Evolutionary conservation across 2,797 vertebrate species (phyloP).

Genomic region (Enteromius paludinosus): DNA sequence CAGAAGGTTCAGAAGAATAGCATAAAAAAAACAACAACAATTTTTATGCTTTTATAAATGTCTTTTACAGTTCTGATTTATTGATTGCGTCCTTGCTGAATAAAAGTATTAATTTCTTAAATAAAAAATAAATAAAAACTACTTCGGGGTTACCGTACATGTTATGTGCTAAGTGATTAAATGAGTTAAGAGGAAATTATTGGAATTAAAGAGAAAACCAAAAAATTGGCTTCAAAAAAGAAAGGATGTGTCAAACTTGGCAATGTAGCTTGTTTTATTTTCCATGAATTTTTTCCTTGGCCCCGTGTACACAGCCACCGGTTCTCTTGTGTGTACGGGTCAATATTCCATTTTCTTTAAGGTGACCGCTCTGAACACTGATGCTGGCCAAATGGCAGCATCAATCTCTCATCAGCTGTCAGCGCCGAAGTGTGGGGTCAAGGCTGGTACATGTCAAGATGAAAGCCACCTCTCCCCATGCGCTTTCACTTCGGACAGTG

Average conservation of each 20-base stretch:
- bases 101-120: background rate
- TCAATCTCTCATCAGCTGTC: conserved; percentile 83
- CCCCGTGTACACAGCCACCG: conserved; percentile 61
- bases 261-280: conserved; percentile 32
- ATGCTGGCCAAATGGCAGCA: conserved; percentile 74
- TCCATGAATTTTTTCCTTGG: conserved; percentile 49
- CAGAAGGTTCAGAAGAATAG: background rate
- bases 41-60: background rate
- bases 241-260: conserved; percentile 10
- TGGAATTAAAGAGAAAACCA: background rate
- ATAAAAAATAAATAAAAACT: background rate
- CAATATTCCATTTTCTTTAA: conserved; percentile 67
- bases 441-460: conserved; percentile 76
- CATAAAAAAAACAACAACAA: background rate
- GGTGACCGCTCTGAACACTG: conserved; percentile 64
- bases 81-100: background rate
- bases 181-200: background rate
- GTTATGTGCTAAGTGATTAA: background rate
- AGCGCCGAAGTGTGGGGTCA: conserved; percentile 74
- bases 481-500: conserved; percentile 74
- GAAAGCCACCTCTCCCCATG: conserved; percentile 76
- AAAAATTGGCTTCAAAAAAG: background rate
- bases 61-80: background rate
- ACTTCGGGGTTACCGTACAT: background rate
- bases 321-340: conserved; percentile 65